Evolutionary conservation across 1,140 invertebrate species (phyloP), one percentile per base, ranked within the genome.

Genomic region (Tetragnatha versicolor): DNA sequence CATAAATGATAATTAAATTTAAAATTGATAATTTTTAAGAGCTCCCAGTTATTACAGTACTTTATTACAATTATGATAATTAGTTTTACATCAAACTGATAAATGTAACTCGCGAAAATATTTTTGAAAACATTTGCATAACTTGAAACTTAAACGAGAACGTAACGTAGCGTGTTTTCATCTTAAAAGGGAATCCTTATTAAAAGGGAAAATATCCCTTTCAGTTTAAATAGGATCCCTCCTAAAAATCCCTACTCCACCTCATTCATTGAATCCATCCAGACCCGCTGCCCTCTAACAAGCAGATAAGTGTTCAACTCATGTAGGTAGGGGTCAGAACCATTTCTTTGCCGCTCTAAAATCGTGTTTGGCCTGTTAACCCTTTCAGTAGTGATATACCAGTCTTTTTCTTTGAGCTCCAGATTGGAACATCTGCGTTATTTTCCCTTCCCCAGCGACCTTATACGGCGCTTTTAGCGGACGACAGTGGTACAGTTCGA

Each of bases 341-440:
- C 69, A 29, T 47, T 73, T 53, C 49, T 39, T 37, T 20, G 27
- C 66, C 35, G 39, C 37, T 58, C 53, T 45, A 39, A 58, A 73
- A 73, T 73, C 69, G 53, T 73, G 69, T 58, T 60, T 73, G 69
- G 69, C 69, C 69, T 58, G 69, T 47, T 73, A 73, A 73, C 69
- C 69, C 69, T 73, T 60, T 45, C 25, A n/a, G 49, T 31, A 60
- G 53, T 73, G 53, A 42, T 60, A 42, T 73, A 60, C 53, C 69
- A 39, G 25, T 37, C 31, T 60, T 60, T 45, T 73, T 73, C 49
- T 73, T 73, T 14, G 39, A 10, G 45, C 12, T 31, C 42, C 25
- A 7, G 51, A 2, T 12, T 14, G 14, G 25, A 51, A 68, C 65
- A 68, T 51, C 65, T 68, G 65, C 31, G 42, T 42, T n/a, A 29